These are phyloP conservation scores for Pristis pectinata DNA, from an alignment of 2,797 vertebrate genomes.

Conservation along the genomic window DNA sequence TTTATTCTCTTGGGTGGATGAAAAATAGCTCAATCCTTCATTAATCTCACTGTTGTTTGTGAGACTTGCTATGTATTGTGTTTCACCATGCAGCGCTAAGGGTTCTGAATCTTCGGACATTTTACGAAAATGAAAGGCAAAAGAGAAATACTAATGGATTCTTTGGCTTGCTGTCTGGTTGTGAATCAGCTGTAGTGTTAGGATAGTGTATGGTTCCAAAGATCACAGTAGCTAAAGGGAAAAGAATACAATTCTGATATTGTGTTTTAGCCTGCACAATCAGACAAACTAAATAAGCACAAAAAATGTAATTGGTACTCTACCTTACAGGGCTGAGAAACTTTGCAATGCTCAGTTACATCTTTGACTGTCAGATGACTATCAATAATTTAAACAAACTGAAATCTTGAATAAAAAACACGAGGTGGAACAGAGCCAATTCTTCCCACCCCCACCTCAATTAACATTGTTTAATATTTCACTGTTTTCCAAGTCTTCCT, in stretches of 20 bases:
- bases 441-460: no score
- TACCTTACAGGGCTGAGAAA: neutral
- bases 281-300: neutral
- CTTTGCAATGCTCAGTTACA: neutral
- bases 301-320: neutral
- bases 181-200: neutral
- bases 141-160: neutral
- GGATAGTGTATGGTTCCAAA: neutral
- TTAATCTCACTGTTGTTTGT: neutral
- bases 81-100: neutral
- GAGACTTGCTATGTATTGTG: neutral
- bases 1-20: neutral
- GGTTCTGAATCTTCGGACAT: neutral
- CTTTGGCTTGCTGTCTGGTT: neutral
- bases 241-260: neutral
- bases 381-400: neutral
- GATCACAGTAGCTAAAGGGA: neutral
- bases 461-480: neutral
- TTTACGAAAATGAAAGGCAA: neutral
- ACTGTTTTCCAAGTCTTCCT: neutral
- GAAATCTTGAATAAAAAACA: neutral
- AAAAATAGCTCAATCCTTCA: neutral
- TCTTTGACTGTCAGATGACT: neutral
- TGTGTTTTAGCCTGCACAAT: neutral
- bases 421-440: neutral